Base-by-base conservation (phyloP, 2,113 vertebrate species). In the Fulmarus glacialis region DNA sequence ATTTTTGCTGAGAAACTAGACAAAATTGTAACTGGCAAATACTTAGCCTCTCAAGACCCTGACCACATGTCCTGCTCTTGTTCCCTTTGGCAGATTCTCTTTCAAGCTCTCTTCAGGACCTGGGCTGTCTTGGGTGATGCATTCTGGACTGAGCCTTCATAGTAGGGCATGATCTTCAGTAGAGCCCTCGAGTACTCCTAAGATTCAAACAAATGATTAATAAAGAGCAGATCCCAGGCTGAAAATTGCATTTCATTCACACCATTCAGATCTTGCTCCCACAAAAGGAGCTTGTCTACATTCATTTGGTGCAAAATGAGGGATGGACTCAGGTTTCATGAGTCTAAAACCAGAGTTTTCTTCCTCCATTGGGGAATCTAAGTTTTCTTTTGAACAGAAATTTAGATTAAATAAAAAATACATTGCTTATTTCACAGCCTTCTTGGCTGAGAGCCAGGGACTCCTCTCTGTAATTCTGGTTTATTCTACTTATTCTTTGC, bases 351-450 rank as follows among this genome's bases (percentile, higher is more conserved):
- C 80, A 67, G 78, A 89, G 40, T 84, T 95, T 92, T 96, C 56
- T 64, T 84, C 70, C 80, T 96, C 93, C 91, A 14, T 21, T 85
- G 87, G 97, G 95, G 89, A 93, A 95, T 94, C 90, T 92, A 94
- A 97, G 67, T 79, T 94, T 97, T 94, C 92, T 92, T 96, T 91
- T 84, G 90, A 93, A 86, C 29, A 95, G 85, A 97, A 94, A 90
- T 95, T 96, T 89, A 93, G 71, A 90, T 97, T 92, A 94, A 93
- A 97, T 92, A 92, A 93, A 95, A 97, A 93, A 83, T 97, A 90
- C 79, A 90, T 90, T 74, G 67, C 63, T 95, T 32, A 71, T 96
- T 95, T 94, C 82, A 92, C 97, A 94, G 56, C 20, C 55, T 84
- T 71, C 58, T 88, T 96, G 95, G 71, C 74, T 94, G 45, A 58